Evolutionary conservation across 2,888 invertebrate species (phyloP).

Genomic region (Oligia strigilis): DNA sequence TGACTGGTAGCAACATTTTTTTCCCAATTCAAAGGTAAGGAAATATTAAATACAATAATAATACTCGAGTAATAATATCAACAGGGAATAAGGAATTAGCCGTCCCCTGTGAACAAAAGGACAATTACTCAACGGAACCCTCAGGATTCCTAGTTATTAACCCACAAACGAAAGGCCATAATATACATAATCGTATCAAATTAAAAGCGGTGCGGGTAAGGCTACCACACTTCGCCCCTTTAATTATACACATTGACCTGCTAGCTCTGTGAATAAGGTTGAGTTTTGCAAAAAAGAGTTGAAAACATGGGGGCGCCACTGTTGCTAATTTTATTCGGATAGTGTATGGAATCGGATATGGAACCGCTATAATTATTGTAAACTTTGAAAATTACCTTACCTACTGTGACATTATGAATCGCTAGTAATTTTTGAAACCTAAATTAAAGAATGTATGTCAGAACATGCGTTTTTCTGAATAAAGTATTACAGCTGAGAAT

Average conservation of each 20-base stretch:
- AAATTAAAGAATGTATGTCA: background rate
- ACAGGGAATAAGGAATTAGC: background rate
- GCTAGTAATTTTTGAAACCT: background rate
- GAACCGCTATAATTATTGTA: background rate
- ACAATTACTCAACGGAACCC: constrained; percentile 49
- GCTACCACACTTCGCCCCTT: constrained; percentile 43
- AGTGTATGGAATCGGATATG: background rate
- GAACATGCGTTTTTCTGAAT: background rate
- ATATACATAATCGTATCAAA: constrained; percentile 53
- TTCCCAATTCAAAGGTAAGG: background rate
- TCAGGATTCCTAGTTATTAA: constrained; percentile 52
- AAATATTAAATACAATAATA: background rate
- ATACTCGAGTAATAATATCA: background rate
- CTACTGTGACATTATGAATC: no score
- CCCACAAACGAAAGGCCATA: constrained; percentile 55
- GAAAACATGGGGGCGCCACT: constrained; percentile 20
- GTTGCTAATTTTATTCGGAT: constrained; percentile 1
- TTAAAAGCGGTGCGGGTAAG: constrained; percentile 40
- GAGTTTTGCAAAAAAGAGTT: constrained; percentile 35
- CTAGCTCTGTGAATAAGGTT: constrained; percentile 32
- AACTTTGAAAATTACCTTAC: background rate
- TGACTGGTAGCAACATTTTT: background rate
- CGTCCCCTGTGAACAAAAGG: constrained; percentile 30
- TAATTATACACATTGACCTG: constrained; percentile 50
- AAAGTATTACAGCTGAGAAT: background rate